These are phyloP conservation scores for Eleutherodactylus coqui DNA, from an alignment of 2,797 vertebrate species.

Conservation along the genomic window DNA sequence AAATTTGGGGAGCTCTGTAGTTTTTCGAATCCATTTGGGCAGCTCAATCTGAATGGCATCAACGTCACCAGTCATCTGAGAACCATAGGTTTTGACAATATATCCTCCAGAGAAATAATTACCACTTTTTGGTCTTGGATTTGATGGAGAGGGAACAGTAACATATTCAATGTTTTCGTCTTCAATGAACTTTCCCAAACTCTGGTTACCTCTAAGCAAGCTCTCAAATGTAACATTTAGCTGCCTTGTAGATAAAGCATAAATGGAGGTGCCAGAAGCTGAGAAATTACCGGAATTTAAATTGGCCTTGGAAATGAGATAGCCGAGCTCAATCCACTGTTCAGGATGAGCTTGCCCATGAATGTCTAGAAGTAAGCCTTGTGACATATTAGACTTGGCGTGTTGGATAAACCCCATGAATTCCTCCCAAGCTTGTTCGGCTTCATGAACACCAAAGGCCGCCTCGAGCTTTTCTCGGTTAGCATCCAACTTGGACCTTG, in stretches of 20 bases:
- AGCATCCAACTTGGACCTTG: constrained; percentile 70
- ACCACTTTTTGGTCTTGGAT: constrained; percentile 67
- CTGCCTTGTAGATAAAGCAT: constrained; percentile 64
- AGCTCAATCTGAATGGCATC: constrained; percentile 72
- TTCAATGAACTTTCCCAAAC: constrained; percentile 68
- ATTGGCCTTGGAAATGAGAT: constrained; percentile 66
- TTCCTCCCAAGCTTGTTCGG: constrained; percentile 69
- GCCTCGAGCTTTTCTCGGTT: constrained; percentile 69
- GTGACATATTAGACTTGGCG: constrained; percentile 65
- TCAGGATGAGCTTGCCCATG: constrained; percentile 70
- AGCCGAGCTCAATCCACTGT: constrained; percentile 70
- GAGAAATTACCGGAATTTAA: constrained; percentile 64
- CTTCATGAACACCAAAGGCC: constrained; percentile 65
- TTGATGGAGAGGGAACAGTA: constrained; percentile 70
- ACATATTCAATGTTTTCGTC: constrained; percentile 63
- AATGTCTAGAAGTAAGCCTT: constrained; percentile 68
- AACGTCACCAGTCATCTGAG: constrained; percentile 50
- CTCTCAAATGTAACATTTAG: constrained; percentile 18
- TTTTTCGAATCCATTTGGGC: constrained; percentile 67
- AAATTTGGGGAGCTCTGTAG: constrained; percentile 63
- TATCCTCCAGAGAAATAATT: constrained; percentile 70
- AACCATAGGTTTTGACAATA: constrained; percentile 68
- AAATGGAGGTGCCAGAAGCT: constrained; percentile 54
- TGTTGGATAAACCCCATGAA: constrained; percentile 68
- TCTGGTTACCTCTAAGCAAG: constrained; percentile 65